A percentile compares a stretch with the other conserved stretches of the same genome.
These are phyloP conservation scores for Sarcoramphus papa DNA, from an alignment of 2,797 vertebrate species.

Conservation along the genomic window DNA sequence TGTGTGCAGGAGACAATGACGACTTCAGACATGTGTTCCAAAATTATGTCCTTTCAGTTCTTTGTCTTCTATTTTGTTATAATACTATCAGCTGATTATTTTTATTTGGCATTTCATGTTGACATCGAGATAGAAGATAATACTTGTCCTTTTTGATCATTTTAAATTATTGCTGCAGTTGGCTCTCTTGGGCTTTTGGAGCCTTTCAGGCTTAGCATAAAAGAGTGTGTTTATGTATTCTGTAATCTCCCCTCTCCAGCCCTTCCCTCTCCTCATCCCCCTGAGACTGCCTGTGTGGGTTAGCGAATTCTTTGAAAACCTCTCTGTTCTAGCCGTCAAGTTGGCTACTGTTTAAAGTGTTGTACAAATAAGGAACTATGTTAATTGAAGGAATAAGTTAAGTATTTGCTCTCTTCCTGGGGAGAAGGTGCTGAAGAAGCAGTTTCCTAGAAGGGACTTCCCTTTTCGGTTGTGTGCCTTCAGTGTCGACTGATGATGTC, in stretches of 20 bases:
- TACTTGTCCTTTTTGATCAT: neutral
- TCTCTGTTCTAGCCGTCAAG: neutral
- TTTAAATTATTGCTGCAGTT: neutral
- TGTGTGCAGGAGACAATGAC: neutral
- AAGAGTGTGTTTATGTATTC: neutral
- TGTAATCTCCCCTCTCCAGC: neutral
- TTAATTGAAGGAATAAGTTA: neutral
- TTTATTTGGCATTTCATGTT: conserved; percentile 4
- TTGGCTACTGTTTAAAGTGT: neutral
- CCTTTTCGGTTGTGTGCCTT: neutral
- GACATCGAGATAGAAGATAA: neutral
- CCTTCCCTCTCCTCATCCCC: neutral
- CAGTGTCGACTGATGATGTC: neutral
- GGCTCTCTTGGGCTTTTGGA: conserved; percentile 7
- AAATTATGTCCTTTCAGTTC: neutral
- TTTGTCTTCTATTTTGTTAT: neutral
- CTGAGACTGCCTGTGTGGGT: neutral
- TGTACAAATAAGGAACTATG: neutral
- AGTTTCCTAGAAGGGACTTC: neutral
- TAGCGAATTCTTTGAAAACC: neutral
- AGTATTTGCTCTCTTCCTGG: neutral
- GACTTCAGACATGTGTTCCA: neutral
- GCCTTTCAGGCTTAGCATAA: conserved; percentile 5
- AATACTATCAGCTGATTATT: neutral
- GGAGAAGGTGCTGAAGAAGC: neutral